Evolutionary conservation across 2,888 invertebrate genomes (phyloP).

Genomic region (Ernsta delagoae): DNA sequence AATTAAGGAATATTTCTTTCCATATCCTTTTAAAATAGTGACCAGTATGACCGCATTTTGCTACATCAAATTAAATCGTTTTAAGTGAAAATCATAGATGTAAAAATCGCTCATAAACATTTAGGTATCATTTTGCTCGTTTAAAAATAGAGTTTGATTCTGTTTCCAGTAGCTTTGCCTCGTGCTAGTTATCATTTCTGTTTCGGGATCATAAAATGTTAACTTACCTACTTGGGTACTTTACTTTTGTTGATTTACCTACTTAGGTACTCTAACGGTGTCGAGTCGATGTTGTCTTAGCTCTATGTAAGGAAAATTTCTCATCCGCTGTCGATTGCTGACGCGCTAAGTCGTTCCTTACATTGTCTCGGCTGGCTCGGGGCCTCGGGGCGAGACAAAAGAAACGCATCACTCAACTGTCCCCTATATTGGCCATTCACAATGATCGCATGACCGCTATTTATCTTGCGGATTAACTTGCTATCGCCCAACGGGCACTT

Average conservation of each 20-base stretch:
- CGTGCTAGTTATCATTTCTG: no score
- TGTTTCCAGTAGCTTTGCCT: no score
- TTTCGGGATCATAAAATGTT: no score
- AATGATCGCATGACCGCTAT: constrained; percentile 71
- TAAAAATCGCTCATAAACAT: no score
- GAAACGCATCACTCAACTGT: constrained; percentile 80
- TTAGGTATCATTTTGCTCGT: no score
- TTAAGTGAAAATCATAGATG: no score
- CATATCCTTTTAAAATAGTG: no score
- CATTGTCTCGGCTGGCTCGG: constrained; percentile 62
- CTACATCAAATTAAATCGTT: no score
- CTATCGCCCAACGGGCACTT: constrained; percentile 63
- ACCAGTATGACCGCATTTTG: no score
- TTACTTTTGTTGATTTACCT: neutral
- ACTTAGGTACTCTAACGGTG: neutral
- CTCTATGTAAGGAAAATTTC: constrained; percentile 44
- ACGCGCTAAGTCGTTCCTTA: constrained; percentile 64
- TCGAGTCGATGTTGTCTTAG: constrained; percentile 8
- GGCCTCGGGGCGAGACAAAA: constrained; percentile 72
- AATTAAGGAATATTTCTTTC: no score
- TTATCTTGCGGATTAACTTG: constrained; percentile 82
- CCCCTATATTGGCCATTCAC: constrained; percentile 58
- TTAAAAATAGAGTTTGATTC: no score
- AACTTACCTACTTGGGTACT: no score
- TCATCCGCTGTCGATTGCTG: constrained; percentile 69